Conservation (phyloP, 2,113 vertebrate genomes). For the Chaetops frenatus region DNA sequence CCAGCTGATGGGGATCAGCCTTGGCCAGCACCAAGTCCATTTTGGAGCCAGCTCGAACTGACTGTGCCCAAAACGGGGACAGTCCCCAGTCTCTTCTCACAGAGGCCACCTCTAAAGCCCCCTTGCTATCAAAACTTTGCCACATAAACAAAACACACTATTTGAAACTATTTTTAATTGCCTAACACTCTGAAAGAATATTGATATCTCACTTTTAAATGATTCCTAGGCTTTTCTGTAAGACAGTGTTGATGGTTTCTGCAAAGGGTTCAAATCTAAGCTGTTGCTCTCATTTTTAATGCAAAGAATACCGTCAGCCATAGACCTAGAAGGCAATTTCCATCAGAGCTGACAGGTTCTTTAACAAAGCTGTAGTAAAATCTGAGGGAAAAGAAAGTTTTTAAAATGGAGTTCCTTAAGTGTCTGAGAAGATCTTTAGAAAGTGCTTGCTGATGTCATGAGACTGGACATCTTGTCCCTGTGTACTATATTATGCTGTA, state of each 20-base stretch:
- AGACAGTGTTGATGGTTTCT: background rate
- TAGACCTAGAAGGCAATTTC: background rate
- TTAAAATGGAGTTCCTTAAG: background rate
- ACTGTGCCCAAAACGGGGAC: rapidly evolving
- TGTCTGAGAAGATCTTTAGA: background rate
- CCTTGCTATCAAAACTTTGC: background rate
- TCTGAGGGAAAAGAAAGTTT: background rate
- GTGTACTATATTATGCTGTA: no score
- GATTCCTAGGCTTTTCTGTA: background rate
- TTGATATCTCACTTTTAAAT: background rate
- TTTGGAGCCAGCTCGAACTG: background rate
- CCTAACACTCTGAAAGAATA: background rate
- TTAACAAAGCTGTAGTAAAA: background rate
- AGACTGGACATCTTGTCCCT: background rate
- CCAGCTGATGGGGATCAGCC: background rate
- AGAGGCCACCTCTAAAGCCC: background rate
- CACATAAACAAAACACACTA: background rate
- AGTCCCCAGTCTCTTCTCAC: background rate
- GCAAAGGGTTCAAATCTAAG: background rate
- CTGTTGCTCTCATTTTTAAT: background rate
- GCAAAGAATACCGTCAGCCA: background rate
- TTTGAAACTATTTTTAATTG: background rate
- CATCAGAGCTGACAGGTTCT: background rate
- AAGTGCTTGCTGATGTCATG: background rate
- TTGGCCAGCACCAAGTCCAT: background rate